Evolutionary conservation across 2,797 vertebrate species (phyloP), one percentile per base, ranked within the genome.

Genomic region (Ataeniobius toweri): DNA sequence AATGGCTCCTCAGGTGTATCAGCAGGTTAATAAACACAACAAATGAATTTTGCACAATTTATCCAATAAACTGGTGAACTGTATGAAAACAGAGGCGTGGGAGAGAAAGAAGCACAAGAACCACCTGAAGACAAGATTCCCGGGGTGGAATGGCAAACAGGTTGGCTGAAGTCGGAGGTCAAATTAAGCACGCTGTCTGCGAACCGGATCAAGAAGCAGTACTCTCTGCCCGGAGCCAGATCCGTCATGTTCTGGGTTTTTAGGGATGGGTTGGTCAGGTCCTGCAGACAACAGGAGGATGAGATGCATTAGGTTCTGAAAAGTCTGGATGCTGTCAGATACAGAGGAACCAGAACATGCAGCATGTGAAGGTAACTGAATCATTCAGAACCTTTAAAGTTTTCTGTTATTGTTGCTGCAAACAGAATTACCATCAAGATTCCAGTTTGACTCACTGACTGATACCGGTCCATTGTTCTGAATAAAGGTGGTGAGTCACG

Each of bases 201-300:
- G 63, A 93, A 74, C 36, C 83, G 41, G 46, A 93, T 68, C 0
- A 90, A 88, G 31, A 93, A 74, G 3, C 93, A 94, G 84, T 90
- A 90, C 12, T 14, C 0, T 16, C 48, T 83, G 26, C 86, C 85
- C 0, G 78, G 70, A 7, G 20, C 63, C 77, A 91, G 44, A 9
- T 72, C 0, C 5, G 39, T 9, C 18, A 87, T 0, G 20, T 22
- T 3, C 10, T 1, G 0, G 3, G 1, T 12, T 0, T 3, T 0
- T 44, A 87, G 79, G 31, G 73, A 80, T 13, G 0, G 0, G 6
- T 6, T n/a, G 0, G 14, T 1, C 10, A 48, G 8, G 8, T 55
- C 0, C 84, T 89, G 75, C 53, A 77, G 9, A 74, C 58, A 72
- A 56, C 73, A 71, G 4, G n/a, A 50, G 10, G 69, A 48, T 26